Conservation (phyloP, 2,113 vertebrate species). For the Peromyscus polionotus region DNA sequence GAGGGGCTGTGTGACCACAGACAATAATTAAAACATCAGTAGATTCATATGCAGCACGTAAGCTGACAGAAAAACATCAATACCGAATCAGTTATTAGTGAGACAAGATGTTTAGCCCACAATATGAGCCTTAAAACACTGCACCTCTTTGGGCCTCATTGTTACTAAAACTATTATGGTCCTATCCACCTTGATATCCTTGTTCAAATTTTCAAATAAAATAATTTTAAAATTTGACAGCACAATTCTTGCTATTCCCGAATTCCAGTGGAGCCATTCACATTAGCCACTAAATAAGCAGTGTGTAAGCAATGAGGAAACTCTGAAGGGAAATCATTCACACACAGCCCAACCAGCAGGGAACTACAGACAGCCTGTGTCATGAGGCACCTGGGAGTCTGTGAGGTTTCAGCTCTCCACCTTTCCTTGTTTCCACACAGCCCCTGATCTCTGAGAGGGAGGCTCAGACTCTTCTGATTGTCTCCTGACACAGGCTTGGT, state of each 20-base stretch:
- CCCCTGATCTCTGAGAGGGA: neutral
- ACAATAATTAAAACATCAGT: neutral
- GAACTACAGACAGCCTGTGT: neutral
- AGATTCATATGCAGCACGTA: neutral
- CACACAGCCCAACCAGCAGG: neutral
- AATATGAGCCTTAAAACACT: neutral
- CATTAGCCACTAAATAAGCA: slow-evolving; percentile 12
- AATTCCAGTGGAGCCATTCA: neutral
- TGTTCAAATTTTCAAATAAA: slow-evolving; percentile 50
- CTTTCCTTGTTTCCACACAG: neutral
- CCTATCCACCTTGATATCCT: neutral
- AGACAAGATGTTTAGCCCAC: neutral
- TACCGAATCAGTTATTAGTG: neutral
- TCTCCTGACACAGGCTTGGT: neutral
- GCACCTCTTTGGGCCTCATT: neutral
- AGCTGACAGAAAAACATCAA: neutral
- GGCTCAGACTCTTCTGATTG: neutral
- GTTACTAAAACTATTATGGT: slow-evolving; percentile 11
- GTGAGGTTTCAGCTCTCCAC: neutral
- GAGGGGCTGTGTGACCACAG: neutral
- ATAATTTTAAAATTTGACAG: neutral
- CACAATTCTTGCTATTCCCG: neutral
- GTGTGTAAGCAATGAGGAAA: neutral
- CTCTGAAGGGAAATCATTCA: neutral
- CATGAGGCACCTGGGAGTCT: neutral